Evolutionary conservation across 1,140 invertebrate genomes (phyloP).

Genomic region (Bombyx mandarina): DNA sequence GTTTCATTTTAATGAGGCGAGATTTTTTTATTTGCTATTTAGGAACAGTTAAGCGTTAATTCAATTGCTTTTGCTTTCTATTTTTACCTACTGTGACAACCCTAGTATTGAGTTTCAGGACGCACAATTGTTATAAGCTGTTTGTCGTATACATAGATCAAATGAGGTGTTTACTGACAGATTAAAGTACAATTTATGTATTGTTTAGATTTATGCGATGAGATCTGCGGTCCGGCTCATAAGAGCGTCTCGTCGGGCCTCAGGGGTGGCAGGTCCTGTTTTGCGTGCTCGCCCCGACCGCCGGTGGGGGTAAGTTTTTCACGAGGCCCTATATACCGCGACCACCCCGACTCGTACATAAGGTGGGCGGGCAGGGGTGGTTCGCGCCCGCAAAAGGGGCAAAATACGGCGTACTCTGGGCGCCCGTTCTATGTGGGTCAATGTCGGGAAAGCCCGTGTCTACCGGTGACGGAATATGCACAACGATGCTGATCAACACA

Average conservation of each 20-base stretch:
- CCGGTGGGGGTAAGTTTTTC: conserved; percentile 66
- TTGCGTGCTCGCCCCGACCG: conserved; percentile 57
- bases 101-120: too few species aligned
- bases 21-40: too few species aligned
- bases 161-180: too few species aligned
- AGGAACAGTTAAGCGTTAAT: too few species aligned
- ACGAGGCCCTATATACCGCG: conserved; percentile 69
- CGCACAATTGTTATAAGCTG: too few species aligned
- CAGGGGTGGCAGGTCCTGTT: conserved; percentile 62
- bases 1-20: too few species aligned
- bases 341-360: conserved; percentile 67
- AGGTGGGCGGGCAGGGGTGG: conserved; percentile 64
- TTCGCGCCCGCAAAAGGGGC: conserved; percentile 69
- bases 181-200: too few species aligned
- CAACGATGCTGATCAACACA: conserved; percentile 71
- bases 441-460: conserved; percentile 74
- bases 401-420: conserved; percentile 71
- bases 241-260: conserved; percentile 43
- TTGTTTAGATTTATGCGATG: too few species aligned
- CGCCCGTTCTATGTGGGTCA: conserved; percentile 73
- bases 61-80: too few species aligned
- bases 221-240: conserved; percentile 33
- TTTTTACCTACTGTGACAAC: too few species aligned
- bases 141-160: too few species aligned
- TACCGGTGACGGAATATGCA: conserved; percentile 70